Evolutionary conservation across 2,113 vertebrate genomes (phyloP), one percentile per base, ranked within the genome.

Genomic region (Maccullochella peelii): DNA sequence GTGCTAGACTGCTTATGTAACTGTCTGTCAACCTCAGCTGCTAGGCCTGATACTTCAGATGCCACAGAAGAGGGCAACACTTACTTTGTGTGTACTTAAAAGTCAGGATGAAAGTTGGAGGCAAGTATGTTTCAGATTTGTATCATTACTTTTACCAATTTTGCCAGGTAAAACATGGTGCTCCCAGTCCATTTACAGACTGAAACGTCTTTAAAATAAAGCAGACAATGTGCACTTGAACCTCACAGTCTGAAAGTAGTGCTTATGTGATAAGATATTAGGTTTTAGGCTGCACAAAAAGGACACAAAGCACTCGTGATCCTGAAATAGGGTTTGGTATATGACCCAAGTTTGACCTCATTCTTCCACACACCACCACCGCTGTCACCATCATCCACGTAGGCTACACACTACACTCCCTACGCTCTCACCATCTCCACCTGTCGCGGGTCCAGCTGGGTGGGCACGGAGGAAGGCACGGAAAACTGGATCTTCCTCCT

Each of bases 401-500:
- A 25, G 21, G 67, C 20, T 50, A 21, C 69, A 47, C 68, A 23
- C 23, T 7, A 54, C 42, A 8, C 47, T 12, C 11, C 50, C 20
- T 21, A 20, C 18, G 16, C 4, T 63, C 97, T 97, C 95, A 98
- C 97, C 97, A 97, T 96, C 93, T 97, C 97, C 78, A 97, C 97
- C 87, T 97, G 96, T 75, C 95, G 94, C 59, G 97, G 96, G 91
- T 98, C 97, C 92, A 98, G 95, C 87, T 98, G 97, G 88, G 95
- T 95, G 65, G 97, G 95, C 59, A 96, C 93, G 14, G 90, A 42
- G 0, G 96, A 96, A 1, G 97, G 96, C 86, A 98, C 96, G 0
- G 97, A 97, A 90, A 98, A 98, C 94, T 98, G 97, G 93, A 98
- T 98, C 94, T 97, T 98, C 90, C 92, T 95, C 83, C 77, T 89